These are phyloP conservation scores for Philaethria dido DNA, from an alignment of 2,888 invertebrate species.

Conservation along the genomic window DNA sequence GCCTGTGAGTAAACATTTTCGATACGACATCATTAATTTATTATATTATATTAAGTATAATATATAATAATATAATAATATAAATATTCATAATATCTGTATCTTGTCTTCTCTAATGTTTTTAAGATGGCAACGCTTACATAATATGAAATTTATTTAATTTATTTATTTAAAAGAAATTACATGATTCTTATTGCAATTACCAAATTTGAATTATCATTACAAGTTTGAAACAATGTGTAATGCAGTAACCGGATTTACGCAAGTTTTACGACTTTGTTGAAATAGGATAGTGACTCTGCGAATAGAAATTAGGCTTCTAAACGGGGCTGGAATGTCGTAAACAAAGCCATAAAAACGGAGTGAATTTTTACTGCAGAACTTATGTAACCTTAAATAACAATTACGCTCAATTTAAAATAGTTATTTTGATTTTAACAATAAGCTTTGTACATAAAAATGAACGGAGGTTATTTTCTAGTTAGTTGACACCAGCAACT, in stretches of 20 bases:
- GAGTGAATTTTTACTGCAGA: slow-evolving; percentile 39
- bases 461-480: neutral
- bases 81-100: too few species aligned
- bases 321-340: slow-evolving; percentile 41
- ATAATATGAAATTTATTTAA: too few species aligned
- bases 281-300: slow-evolving; percentile 33
- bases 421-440: neutral
- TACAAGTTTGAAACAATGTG: neutral
- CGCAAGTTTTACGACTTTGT: slow-evolving; percentile 40
- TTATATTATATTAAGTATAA: too few species aligned
- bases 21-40: too few species aligned
- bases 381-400: slow-evolving; percentile 29
- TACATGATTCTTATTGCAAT: neutral
- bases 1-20: too few species aligned
- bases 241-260: slow-evolving; percentile 30
- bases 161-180: too few species aligned
- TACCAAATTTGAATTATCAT: neutral
- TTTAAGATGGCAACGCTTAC: too few species aligned
- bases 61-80: too few species aligned
- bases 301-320: slow-evolving; percentile 45
- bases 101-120: too few species aligned
- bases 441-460: neutral
- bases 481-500: too few species aligned
- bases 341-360: slow-evolving; percentile 44
- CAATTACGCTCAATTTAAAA: slow-evolving; percentile 9